These are phyloP conservation scores for Adoxophyes honmai DNA, from an alignment of 1,140 invertebrate genomes.

Conservation along the genomic window DNA sequence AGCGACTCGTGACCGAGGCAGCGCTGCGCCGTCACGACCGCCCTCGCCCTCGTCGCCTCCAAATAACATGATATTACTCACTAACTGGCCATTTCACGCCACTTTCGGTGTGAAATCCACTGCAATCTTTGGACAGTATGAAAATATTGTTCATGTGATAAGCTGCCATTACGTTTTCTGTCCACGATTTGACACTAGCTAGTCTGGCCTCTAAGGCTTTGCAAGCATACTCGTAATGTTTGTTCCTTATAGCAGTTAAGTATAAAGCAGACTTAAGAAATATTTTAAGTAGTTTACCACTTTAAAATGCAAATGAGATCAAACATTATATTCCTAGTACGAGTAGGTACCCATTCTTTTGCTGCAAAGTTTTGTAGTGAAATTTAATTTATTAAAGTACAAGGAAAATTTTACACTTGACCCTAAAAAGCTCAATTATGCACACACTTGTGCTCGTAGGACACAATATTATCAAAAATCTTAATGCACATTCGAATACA, in stretches of 20 bases:
- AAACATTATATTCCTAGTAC: no score
- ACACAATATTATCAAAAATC: neutral
- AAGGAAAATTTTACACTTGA: no score
- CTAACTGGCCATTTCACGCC: slow-evolving; percentile 73
- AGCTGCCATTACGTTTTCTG: slow-evolving; percentile 9
- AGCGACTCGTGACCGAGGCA: slow-evolving; percentile 65
- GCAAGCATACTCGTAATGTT: neutral
- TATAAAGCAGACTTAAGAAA: no score
- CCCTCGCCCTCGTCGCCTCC: slow-evolving; percentile 59
- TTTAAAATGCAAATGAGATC: no score
- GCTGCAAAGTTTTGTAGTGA: no score
- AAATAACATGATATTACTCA: slow-evolving; percentile 74
- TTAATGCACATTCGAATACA: slow-evolving; percentile 8
- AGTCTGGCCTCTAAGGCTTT: neutral
- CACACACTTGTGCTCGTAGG: neutral
- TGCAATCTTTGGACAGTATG: slow-evolving; percentile 42
- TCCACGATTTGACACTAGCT: slow-evolving; percentile 8
- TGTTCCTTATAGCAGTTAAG: neutral
- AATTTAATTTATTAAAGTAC: no score
- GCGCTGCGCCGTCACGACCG: slow-evolving; percentile 43
- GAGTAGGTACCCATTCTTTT: no score
- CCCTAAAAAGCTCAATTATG: no score
- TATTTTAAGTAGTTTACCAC: neutral
- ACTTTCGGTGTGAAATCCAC: slow-evolving; percentile 36
- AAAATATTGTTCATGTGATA: slow-evolving; percentile 49